Percentiles rank a stretch among this genome's conserved stretches.
Conservation (phyloP, 2,797 vertebrate species). For the Hypotaenidia philippensis region DNA sequence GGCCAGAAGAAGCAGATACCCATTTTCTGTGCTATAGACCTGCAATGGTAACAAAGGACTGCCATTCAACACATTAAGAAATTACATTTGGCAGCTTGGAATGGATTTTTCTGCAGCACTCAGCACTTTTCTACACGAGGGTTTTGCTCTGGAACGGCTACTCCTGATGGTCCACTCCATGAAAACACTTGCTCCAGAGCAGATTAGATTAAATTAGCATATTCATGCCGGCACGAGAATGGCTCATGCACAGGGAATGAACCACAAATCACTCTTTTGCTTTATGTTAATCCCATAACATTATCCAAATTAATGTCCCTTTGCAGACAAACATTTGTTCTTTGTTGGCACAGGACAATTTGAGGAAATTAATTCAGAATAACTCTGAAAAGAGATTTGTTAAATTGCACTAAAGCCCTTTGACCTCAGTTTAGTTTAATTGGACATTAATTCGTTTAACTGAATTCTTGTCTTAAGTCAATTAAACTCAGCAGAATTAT, state of each 20-base stretch:
- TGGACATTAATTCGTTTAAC: conserved; percentile 6
- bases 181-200: neutral
- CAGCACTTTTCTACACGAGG: neutral
- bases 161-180: neutral
- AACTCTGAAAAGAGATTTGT: conserved; percentile 37
- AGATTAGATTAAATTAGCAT: conserved; percentile 3
- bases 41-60: conserved; percentile 1
- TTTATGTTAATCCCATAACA: conserved; percentile 45
- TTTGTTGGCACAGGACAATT: neutral
- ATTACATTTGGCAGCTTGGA: conserved; percentile 44
- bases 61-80: conserved; percentile 33
- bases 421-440: conserved; percentile 39
- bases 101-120: neutral
- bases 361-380: conserved; percentile 46
- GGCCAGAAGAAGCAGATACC: neutral
- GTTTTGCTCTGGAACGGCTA: conserved; percentile 34
- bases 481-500: conserved; percentile 41
- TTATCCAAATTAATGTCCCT: conserved; percentile 21
- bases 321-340: conserved; percentile 27
- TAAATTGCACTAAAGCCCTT: conserved; percentile 18
- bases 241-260: neutral
- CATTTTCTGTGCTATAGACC: conserved; percentile 1
- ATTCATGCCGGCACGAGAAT: neutral
- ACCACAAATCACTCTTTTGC: conserved; percentile 10
- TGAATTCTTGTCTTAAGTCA: conserved; percentile 25